Evolutionary conservation across 2,888 invertebrate species (phyloP).

Genomic region (Lissocephala sabroskyi): DNA sequence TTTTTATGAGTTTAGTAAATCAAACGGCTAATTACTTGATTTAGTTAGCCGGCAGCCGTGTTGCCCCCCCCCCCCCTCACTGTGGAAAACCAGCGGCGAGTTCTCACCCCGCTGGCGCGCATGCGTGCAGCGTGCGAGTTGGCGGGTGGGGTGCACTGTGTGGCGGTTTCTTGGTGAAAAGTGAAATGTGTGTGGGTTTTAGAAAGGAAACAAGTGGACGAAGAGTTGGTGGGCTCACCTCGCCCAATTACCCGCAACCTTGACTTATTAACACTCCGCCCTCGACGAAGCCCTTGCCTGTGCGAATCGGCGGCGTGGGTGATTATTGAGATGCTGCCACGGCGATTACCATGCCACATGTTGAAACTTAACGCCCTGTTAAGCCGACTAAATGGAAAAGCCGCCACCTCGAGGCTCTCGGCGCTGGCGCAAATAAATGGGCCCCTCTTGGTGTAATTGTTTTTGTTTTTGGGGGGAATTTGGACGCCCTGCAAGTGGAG

Average conservation of each 20-base stretch:
- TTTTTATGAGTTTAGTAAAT: conserved; percentile 66
- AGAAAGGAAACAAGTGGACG: conserved; percentile 46
- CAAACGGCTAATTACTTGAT: conserved; percentile 66
- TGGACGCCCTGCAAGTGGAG: conserved; percentile 6
- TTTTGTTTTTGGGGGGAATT: conserved; percentile 24
- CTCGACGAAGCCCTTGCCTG: conserved; percentile 3
- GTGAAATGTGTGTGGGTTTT: conserved; percentile 49
- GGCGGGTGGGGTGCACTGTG: too few relatives aligned
- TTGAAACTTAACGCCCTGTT: conserved; percentile 65
- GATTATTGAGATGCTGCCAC: conserved; percentile 12
- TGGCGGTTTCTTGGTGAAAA: too few relatives aligned
- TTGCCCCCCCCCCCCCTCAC: too few relatives aligned
- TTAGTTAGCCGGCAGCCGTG: conserved; percentile 35
- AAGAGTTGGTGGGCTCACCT: not conserved
- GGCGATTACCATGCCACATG: conserved; percentile 19
- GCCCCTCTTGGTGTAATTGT: conserved; percentile 11
- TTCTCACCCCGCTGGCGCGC: too few relatives aligned
- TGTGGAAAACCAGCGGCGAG: too few relatives aligned
- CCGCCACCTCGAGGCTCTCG: conserved; percentile 17
- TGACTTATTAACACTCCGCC: conserved; percentile 45
- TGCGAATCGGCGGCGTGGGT: not conserved
- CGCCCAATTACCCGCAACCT: conserved; percentile 44
- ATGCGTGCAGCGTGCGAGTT: too few relatives aligned
- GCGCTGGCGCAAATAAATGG: conserved; percentile 55
- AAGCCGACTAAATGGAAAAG: conserved; percentile 50